Evolutionary conservation across 2,888 invertebrate genomes (phyloP), one percentile per base, ranked within the genome.

Genomic region (Scelioninae gen. 2): DNA sequence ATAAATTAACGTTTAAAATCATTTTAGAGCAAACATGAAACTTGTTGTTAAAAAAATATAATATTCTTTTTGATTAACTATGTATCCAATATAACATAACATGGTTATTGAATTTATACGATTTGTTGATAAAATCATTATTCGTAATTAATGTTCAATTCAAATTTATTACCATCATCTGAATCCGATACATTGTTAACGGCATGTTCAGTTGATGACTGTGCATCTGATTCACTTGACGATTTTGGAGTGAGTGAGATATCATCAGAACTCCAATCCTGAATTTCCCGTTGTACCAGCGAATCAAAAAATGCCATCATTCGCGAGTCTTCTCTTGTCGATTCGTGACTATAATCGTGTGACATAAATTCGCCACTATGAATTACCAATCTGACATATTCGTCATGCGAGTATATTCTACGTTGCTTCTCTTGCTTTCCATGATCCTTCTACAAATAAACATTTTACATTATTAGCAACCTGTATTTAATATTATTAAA

Each of bases 241-340:
- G 79, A 80, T 33, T 80, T 81, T 2, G 81, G 80, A 9, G 80
- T 78, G 0, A 81, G 78, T 22, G 81, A 79, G 11, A 80, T 73
- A 70, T 90, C 90, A 53, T 90, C 91, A 0, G 89, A 91, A 50
- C 90, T 88, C 89, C 93, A 94, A 2, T 92, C 92, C 87, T 96
- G 96, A 73, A 96, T 91, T 85, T 96, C 96, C 39, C 96, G 90
- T 84, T 96, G 96, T 22, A 97, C 94, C 16, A 97, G 87, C 9
- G 95, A 94, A 87, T 97, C 97, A 82, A 97, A 97, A 88, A 97
- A 97, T 25, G 97, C 97, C 93, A 97, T 94, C 97, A 97, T 97
- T 57, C 95, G 90, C 0, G 95, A 93, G 86, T 97, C 97, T 86
- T 97, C 97, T 57, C 91, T 90, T 0, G 93, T 95, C 6, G 95